A percentile compares a stretch with the other conserved stretches of the same genome.
phyloP scores from a whole-genome alignment of 2,113 vertebrate genomes.

The Mormyrus lacerda region DNA sequence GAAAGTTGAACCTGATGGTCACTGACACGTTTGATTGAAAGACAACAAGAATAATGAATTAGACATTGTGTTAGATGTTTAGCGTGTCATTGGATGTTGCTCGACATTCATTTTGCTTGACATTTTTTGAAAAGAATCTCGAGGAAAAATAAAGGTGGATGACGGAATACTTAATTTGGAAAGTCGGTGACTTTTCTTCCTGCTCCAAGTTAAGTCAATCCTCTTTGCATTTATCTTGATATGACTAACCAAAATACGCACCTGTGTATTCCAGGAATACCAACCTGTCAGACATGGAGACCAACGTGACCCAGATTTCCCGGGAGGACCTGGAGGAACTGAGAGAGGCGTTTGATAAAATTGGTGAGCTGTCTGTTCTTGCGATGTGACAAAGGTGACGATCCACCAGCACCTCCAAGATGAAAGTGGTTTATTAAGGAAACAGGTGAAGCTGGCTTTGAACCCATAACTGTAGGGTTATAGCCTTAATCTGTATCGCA shows the following conservation, averaged over 20 bases:
- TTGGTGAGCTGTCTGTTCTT: slow-evolving; percentile 62
- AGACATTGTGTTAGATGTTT: neutral
- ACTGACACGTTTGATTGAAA: neutral
- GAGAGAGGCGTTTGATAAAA: slow-evolving; percentile 84
- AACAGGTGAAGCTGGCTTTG: too few species aligned
- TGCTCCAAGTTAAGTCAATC: neutral
- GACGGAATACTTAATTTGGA: neutral
- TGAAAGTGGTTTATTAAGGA: too few species aligned
- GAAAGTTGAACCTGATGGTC: neutral
- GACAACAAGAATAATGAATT: neutral
- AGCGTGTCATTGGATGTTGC: neutral
- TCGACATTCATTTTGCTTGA: neutral
- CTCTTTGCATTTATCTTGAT: neutral
- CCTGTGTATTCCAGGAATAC: slow-evolving; percentile 20
- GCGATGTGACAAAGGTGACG: too few species aligned
- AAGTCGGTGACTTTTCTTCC: neutral
- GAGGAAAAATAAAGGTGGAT: neutral
- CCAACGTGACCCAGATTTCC: slow-evolving; percentile 78
- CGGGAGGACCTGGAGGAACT: slow-evolving; percentile 87
- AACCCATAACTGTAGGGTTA: too few species aligned
- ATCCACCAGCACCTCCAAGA: too few species aligned
- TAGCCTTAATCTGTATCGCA: too few species aligned
- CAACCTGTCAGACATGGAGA: slow-evolving; percentile 64
- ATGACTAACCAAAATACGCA: neutral
- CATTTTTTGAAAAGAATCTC: neutral